Conservation (phyloP, 2,797 vertebrate genomes). For the Labroides dimidiatus region DNA sequence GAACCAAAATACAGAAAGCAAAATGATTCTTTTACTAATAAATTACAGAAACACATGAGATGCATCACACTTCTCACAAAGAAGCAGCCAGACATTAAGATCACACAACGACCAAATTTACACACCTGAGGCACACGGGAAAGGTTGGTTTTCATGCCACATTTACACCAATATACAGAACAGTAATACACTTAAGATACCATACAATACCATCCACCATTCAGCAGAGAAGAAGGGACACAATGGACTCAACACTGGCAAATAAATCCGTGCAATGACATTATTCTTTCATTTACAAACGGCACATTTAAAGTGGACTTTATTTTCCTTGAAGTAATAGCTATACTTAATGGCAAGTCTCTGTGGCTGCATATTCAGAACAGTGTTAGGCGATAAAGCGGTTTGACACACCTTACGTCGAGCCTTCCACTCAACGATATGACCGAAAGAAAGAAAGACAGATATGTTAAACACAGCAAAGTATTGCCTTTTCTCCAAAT, state of each 20-base stretch:
- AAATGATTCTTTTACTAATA: conserved; percentile 59
- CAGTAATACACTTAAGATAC: conserved; percentile 69
- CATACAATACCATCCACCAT: conserved; percentile 63
- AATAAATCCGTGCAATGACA: conserved; percentile 54
- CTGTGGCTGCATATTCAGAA: conserved; percentile 64
- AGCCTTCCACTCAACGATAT: conserved; percentile 14
- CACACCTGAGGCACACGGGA: conserved; percentile 78
- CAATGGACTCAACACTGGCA: conserved; percentile 43
- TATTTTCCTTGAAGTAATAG: conserved; percentile 42
- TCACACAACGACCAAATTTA: conserved; percentile 67
- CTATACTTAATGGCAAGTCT: conserved; percentile 58
- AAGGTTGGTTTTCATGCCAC: conserved; percentile 79
- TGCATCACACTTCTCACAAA: conserved; percentile 75
- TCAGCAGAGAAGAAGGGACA: conserved; percentile 57
- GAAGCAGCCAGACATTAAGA: conserved; percentile 74
- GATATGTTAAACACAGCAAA: background rate
- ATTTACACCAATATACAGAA: conserved; percentile 76
- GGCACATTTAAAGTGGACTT: conserved; percentile 40
- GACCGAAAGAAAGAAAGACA: background rate
- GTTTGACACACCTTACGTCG: conserved; percentile 26
- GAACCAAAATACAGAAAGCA: conserved; percentile 64
- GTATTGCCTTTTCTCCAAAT: conserved; percentile 51
- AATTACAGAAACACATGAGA: conserved; percentile 74
- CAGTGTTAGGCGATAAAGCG: conserved; percentile 16
- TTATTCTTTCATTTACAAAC: conserved; percentile 50